Conservation (phyloP, 2,113 vertebrate genomes). For the Gasterosteus nipponicus region DNA sequence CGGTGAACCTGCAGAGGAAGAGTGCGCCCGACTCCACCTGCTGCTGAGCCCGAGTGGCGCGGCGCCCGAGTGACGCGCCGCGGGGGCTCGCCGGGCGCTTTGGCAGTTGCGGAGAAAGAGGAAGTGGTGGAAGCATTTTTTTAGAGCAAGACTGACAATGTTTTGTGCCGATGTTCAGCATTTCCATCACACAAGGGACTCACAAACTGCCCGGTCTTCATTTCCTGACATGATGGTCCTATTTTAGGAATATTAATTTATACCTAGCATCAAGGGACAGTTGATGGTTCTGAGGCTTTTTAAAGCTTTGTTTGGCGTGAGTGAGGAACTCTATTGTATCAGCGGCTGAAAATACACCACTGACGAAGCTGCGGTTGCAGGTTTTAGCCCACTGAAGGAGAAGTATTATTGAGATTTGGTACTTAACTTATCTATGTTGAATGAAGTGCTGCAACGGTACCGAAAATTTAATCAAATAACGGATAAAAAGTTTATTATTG, state of each 20-base stretch:
- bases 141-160: not conserved
- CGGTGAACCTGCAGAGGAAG: constrained; percentile 88
- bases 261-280: not conserved
- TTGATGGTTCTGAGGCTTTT: not conserved
- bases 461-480: not conserved
- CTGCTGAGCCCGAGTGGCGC: constrained; percentile 81
- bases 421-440: not conserved
- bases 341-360: not conserved
- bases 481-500: not conserved
- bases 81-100: not conserved
- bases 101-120: constrained; percentile 5
- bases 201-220: not conserved
- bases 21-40: constrained; percentile 70
- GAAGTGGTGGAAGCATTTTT: not conserved
- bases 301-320: not conserved
- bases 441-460: not conserved
- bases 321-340: not conserved
- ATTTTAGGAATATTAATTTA: not conserved
- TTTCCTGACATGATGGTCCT: not conserved
- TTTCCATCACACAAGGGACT: not conserved
- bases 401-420: not conserved
- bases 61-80: constrained; percentile 64
- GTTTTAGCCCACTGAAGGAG: not conserved
- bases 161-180: not conserved
- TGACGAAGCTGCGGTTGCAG: not conserved